These are phyloP conservation scores for Hylyphantes graminicola DNA, from an alignment of 1,140 invertebrate species.

Conservation along the genomic window DNA sequence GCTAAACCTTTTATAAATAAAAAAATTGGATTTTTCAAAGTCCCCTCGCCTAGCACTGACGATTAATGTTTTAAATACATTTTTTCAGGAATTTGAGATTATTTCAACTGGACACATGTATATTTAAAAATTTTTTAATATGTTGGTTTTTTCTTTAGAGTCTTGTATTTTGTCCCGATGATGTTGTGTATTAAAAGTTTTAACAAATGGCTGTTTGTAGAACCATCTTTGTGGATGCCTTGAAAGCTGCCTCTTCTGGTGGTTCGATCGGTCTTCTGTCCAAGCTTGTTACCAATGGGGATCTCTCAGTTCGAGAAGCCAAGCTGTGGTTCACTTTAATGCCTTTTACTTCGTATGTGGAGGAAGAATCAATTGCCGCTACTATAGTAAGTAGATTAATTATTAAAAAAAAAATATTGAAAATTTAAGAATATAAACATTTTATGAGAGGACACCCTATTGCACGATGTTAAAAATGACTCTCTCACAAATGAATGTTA, in stretches of 20 bases:
- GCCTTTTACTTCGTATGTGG: constrained; percentile 37
- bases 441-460: too few relatives aligned
- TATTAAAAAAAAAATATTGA: too few relatives aligned
- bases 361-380: constrained; percentile 46
- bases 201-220: constrained; percentile 18
- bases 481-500: too few relatives aligned
- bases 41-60: too few relatives aligned
- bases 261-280: constrained; percentile 28
- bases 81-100: too few relatives aligned
- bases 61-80: too few relatives aligned
- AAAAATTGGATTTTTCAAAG: too few relatives aligned
- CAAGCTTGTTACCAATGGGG: constrained; percentile 32
- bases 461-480: too few relatives aligned
- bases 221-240: constrained; percentile 27
- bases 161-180: background rate
- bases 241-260: constrained; percentile 43
- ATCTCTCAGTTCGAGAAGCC: constrained; percentile 20
- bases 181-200: background rate
- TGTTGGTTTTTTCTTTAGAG: background rate
- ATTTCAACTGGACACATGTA: too few relatives aligned
- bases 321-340: constrained; percentile 29
- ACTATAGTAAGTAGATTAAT: constrained; percentile 19
- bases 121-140: too few relatives aligned
- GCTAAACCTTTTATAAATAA: too few relatives aligned
- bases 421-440: too few relatives aligned